Conservation (phyloP, 2,113 vertebrate genomes). For the Ia io region DNA sequence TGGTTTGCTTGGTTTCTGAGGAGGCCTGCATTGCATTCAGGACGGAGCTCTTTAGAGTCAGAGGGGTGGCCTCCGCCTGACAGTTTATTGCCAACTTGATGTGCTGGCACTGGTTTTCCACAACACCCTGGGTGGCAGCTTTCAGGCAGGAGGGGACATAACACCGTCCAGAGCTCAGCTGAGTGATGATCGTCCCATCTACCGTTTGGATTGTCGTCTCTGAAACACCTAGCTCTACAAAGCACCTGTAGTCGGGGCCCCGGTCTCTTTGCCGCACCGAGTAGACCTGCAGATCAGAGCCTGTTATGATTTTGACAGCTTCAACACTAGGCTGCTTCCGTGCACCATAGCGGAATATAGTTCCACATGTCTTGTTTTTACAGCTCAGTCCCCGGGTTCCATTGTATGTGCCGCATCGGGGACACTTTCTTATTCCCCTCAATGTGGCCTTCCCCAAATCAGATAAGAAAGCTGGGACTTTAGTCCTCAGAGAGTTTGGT, state of each 20-base stretch:
- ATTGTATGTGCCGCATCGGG: conserved; percentile 93
- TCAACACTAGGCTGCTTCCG: conserved; percentile 80
- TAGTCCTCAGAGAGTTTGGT: conserved; percentile 75
- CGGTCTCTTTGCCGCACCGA: conserved; percentile 89
- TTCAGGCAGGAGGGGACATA: conserved; percentile 86
- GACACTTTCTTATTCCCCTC: conserved; percentile 92
- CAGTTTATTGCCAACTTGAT: conserved; percentile 90
- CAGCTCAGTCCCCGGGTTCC: conserved; percentile 95
- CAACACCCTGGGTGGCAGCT: conserved; percentile 65
- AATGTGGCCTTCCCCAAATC: conserved; percentile 94
- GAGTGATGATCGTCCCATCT: conserved; percentile 88
- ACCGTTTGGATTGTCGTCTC: conserved; percentile 88
- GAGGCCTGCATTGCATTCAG: conserved; percentile 85
- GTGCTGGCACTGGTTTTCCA: conserved; percentile 89
- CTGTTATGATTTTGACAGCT: conserved; percentile 88
- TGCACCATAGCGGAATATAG: conserved; percentile 85
- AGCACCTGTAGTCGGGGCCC: conserved; percentile 85
- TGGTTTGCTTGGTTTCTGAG: conserved; percentile 88
- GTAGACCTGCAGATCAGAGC: conserved; percentile 86
- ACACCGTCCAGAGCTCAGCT: conserved; percentile 91
- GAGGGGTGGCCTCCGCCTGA: conserved; percentile 84
- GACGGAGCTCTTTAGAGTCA: conserved; percentile 90
- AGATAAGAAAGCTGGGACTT: conserved; percentile 89
- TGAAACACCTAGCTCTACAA: conserved; percentile 90
- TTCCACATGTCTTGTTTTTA: conserved; percentile 94